Conservation (phyloP, 2,797 vertebrate species). For the Epinephelus coioides region DNA sequence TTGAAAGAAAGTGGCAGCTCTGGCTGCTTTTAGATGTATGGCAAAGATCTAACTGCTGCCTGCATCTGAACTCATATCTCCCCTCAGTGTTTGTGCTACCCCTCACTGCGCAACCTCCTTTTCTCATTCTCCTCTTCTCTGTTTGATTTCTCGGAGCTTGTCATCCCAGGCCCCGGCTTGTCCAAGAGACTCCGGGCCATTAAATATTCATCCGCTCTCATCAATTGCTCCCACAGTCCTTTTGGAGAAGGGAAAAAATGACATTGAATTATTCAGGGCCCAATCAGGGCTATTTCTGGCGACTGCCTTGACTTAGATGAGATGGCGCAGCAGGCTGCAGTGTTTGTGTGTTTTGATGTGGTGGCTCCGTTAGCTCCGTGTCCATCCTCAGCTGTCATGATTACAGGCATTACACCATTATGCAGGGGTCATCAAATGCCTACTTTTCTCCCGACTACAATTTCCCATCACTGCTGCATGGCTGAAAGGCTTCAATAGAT, state of each 20-base stretch:
- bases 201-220: conserved; percentile 86
- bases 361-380: conserved; percentile 60
- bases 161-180: conserved; percentile 74
- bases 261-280: conserved; percentile 83
- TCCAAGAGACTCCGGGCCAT: conserved; percentile 79
- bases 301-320: conserved; percentile 63
- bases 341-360: conserved; percentile 80
- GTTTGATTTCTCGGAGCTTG: conserved; percentile 77
- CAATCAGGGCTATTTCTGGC: conserved; percentile 83
- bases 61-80: conserved; percentile 50
- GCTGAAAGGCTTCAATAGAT: conserved; percentile 56
- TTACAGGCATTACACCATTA: conserved; percentile 70
- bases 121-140: conserved; percentile 59
- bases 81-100: conserved; percentile 58
- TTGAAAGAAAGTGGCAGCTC: conserved; percentile 11
- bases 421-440: conserved; percentile 67
- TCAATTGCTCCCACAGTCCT: conserved; percentile 78
- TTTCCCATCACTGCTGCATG: conserved; percentile 46
- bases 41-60: conserved; percentile 36
- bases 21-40: conserved; percentile 26
- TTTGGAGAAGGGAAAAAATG: conserved; percentile 73
- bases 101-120: conserved; percentile 63
- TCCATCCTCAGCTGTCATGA: conserved; percentile 71
- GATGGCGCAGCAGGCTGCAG: conserved; percentile 53
- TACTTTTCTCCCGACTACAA: conserved; percentile 59